These are phyloP conservation scores for Centropristis striata DNA, from an alignment of 2,113 vertebrate genomes.

Conservation along the genomic window DNA sequence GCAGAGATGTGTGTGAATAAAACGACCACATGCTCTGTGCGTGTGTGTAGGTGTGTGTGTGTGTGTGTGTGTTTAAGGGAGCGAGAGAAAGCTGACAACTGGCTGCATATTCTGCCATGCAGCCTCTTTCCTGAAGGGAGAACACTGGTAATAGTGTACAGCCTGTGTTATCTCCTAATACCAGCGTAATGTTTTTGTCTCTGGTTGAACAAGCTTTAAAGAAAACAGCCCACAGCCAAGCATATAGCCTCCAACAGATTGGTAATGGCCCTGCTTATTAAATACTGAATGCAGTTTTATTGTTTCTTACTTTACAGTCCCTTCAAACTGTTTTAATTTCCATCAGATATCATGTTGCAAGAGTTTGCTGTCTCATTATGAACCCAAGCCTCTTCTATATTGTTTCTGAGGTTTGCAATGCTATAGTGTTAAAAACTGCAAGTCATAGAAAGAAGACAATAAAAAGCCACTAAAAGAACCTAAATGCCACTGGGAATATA, in stretches of 20 bases:
- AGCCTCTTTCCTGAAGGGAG: not conserved
- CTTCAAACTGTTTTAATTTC: not conserved
- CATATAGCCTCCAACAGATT: not conserved
- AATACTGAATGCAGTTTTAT: not conserved
- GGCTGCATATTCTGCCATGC: not conserved
- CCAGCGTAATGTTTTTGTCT: conserved; percentile 1
- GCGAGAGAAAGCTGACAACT: conserved; percentile 4
- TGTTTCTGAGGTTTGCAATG: not conserved
- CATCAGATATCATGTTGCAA: not conserved
- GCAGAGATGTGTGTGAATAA: conserved; percentile 44
- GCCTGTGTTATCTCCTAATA: not conserved
- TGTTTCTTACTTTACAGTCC: not conserved
- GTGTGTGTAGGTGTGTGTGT: conserved; percentile 2
- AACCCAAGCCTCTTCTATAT: not conserved
- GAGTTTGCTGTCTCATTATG: not conserved
- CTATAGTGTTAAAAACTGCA: not conserved
- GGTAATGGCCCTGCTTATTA: not conserved
- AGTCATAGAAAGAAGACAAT: not conserved
- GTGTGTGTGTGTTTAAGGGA: not conserved
- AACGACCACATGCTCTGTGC: not conserved
- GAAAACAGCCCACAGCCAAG: not conserved
- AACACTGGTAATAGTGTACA: not conserved
- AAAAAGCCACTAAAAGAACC: conserved; percentile 1
- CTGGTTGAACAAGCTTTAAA: conserved; percentile 3
- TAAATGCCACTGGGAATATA: conserved; percentile 6